phyloP scores from a whole-genome alignment of 2,888 invertebrate species.

The Harpagoxenus sublaevis region DNA sequence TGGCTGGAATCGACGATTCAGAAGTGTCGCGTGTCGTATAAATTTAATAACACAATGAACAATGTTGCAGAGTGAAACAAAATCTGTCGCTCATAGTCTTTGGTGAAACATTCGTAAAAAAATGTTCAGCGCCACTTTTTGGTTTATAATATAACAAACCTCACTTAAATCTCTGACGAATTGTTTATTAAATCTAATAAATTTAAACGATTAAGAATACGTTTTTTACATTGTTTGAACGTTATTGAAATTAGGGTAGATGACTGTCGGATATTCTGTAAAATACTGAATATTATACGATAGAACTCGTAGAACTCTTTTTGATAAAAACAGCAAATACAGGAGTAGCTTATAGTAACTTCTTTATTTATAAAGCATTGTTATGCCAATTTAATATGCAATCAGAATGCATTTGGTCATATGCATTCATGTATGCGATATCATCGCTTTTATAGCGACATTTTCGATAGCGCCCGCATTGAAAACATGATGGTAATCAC shows the following conservation, averaged over 20 bases:
- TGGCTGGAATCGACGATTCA: conserved; percentile 31
- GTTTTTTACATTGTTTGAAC: background rate
- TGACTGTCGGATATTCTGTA: background rate
- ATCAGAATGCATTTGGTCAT: background rate
- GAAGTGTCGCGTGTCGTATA: conserved; percentile 22
- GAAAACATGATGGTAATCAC: background rate
- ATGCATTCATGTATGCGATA: background rate
- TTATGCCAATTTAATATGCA: background rate
- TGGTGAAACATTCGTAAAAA: background rate
- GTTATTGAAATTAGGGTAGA: background rate
- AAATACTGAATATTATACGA: background rate
- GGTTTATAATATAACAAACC: background rate
- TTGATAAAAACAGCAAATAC: background rate
- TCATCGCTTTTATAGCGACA: background rate
- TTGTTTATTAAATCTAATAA: background rate
- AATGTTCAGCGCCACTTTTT: background rate
- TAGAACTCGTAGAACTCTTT: background rate
- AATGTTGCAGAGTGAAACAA: background rate
- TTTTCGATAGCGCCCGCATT: background rate
- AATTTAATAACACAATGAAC: conserved; percentile 24
- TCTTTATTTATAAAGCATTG: background rate
- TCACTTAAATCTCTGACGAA: background rate
- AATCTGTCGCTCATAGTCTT: background rate
- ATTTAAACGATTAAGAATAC: background rate
- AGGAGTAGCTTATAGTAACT: background rate